Percentiles rank a stretch among this genome's conserved stretches.
These are phyloP conservation scores for Heliconius charithonia DNA, from an alignment of 2,888 invertebrate species.

Conservation along the genomic window DNA sequence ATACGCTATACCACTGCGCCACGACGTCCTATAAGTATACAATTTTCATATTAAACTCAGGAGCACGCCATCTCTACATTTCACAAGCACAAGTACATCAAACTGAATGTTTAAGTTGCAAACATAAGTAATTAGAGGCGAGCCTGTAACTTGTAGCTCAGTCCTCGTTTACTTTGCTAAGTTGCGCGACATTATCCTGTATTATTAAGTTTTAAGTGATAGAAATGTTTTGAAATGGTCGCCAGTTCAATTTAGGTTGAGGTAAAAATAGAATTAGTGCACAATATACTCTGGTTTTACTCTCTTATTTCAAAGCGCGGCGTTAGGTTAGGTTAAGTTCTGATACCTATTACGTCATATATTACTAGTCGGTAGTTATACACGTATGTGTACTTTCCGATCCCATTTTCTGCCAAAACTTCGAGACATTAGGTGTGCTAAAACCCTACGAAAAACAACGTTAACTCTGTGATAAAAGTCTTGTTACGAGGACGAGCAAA, in stretches of 20 bases:
- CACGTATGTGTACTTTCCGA: too few species aligned
- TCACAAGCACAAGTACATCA: constrained; percentile 29
- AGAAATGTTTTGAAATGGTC: neutral
- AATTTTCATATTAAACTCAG: neutral
- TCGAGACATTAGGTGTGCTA: too few species aligned
- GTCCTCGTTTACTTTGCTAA: constrained; percentile 15
- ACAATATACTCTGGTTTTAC: neutral
- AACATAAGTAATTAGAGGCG: constrained; percentile 45
- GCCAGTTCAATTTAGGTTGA: neutral
- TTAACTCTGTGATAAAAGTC: too few species aligned
- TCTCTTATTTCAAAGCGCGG: neutral
- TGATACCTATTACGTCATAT: neutral
- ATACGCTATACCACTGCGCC: neutral
- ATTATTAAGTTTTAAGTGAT: constrained; percentile 18
- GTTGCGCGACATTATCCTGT: constrained; percentile 1
- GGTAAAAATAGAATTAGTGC: neutral
- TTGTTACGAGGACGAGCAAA: too few species aligned
- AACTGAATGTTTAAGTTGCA: constrained; percentile 43
- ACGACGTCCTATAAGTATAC: neutral
- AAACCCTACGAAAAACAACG: too few species aligned
- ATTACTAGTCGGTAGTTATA: too few species aligned
- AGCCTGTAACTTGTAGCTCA: constrained; percentile 26
- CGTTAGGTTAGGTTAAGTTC: too few species aligned
- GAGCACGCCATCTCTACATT: constrained; percentile 8
- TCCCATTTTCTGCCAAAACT: too few species aligned